A percentile compares a stretch with the other conserved stretches of the same genome.
Evolutionary conservation across 2,113 vertebrate genomes (phyloP).

Genomic region (Trichomycterus rosablanca): DNA sequence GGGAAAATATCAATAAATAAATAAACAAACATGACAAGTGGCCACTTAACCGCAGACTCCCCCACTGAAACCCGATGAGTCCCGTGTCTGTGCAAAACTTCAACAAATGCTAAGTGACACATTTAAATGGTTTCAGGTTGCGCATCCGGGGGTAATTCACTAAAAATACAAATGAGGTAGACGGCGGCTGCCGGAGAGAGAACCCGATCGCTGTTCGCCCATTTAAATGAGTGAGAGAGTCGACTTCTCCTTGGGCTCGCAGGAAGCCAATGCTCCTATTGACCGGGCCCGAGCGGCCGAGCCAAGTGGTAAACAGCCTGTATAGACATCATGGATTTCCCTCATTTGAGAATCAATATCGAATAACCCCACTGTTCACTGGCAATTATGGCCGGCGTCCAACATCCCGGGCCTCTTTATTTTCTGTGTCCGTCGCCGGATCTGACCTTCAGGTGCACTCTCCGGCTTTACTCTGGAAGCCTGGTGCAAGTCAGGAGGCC

Average conservation of each 20-base stretch:
- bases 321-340: conserved; percentile 63
- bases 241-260: conserved; percentile 35
- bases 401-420: conserved; percentile 58
- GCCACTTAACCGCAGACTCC: conserved; percentile 68
- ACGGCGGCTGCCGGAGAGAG: conserved; percentile 33
- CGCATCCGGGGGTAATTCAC: conserved; percentile 69
- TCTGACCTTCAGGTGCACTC: conserved; percentile 62
- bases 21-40: conserved; percentile 73
- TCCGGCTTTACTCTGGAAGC: conserved; percentile 46
- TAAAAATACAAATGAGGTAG: conserved; percentile 74
- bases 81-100: conserved; percentile 61
- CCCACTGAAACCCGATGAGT: conserved; percentile 68
- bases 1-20: conserved; percentile 54
- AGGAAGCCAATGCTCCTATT: conserved; percentile 41
- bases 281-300: conserved; percentile 50
- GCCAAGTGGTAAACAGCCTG: conserved; percentile 57
- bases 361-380: conserved; percentile 71
- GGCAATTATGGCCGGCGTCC: conserved; percentile 63
- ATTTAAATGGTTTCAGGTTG: conserved; percentile 74
- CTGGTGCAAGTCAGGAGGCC: conserved; percentile 43
- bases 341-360: conserved; percentile 73
- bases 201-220: conserved; percentile 58
- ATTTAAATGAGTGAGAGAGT: conserved; percentile 51
- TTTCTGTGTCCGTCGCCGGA: conserved; percentile 48
- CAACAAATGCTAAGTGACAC: conserved; percentile 74